phyloP scores from a whole-genome alignment of 2,888 invertebrate species.

The Drosophila gaucha region DNA sequence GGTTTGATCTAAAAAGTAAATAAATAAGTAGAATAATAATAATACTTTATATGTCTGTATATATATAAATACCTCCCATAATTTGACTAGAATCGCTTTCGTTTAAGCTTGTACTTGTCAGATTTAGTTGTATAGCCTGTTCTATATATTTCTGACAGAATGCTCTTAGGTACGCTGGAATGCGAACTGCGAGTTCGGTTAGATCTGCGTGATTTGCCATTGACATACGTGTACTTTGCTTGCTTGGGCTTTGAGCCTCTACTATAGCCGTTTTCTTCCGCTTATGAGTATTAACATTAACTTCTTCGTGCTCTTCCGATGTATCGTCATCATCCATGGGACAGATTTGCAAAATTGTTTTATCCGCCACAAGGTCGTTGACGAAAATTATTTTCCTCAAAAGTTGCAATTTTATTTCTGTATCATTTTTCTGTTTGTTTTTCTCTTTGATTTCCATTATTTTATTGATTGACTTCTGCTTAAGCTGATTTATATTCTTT shows the following conservation, averaged over 20 bases:
- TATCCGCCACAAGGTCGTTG: too few species aligned
- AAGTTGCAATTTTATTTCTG: too few species aligned
- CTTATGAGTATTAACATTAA: too few species aligned
- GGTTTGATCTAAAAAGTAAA: background rate
- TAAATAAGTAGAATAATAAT: background rate
- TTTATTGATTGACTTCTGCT: background rate
- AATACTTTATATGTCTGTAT: too few species aligned
- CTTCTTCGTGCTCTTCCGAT: too few species aligned
- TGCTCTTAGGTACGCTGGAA: background rate
- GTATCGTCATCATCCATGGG: too few species aligned
- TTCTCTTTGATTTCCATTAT: background rate
- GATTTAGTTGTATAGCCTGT: rapidly evolving
- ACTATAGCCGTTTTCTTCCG: background rate
- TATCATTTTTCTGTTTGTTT: too few species aligned
- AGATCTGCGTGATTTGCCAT: too few species aligned
- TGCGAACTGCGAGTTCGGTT: background rate
- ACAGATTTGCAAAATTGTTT: too few species aligned
- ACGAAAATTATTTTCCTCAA: too few species aligned
- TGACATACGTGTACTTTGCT: too few species aligned
- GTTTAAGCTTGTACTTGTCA: background rate
- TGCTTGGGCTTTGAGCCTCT: background rate
- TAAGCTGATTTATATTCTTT: background rate
- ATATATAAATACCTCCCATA: too few species aligned
- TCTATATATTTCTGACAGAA: background rate
- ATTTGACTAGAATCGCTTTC: background rate